Percentiles rank a stretch among this genome's conserved stretches.
These are phyloP conservation scores for Pangasius mekongensis DNA, from an alignment of 2,797 vertebrate species.

Conservation along the genomic window DNA sequence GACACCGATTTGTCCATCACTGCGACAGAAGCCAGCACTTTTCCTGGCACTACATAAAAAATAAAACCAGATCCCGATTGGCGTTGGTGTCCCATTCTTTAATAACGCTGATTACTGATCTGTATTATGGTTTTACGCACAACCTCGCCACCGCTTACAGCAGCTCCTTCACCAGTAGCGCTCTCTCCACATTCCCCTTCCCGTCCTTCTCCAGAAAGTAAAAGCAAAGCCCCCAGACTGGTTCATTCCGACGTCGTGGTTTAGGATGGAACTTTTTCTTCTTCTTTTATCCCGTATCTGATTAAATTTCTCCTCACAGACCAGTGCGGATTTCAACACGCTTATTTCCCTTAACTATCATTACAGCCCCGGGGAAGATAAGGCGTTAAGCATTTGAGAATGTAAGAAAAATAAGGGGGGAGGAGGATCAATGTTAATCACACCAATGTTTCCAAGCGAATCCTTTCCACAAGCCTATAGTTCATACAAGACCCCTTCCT, in stretches of 20 bases:
- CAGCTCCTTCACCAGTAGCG: constrained; percentile 25
- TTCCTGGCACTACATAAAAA: constrained; percentile 56
- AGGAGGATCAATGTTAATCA: neutral
- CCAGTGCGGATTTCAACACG: constrained; percentile 87
- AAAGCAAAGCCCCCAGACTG: neutral
- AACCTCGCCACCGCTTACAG: constrained; percentile 16
- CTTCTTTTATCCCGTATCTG: constrained; percentile 75
- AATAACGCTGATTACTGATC: neutral
- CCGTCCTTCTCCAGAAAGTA: constrained; percentile 31
- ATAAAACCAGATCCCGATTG: constrained; percentile 27
- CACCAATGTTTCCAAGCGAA: neutral
- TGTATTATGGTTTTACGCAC: constrained; percentile 25
- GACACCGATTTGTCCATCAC: constrained; percentile 56
- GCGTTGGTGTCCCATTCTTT: constrained; percentile 35
- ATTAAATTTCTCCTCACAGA: constrained; percentile 96
- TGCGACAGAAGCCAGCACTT: constrained; percentile 56
- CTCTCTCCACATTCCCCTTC: neutral
- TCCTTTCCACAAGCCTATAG: neutral
- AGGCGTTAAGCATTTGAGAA: constrained; percentile 9
- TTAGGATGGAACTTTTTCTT: constrained; percentile 70
- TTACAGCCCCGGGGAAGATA: constrained; percentile 52
- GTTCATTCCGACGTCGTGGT: constrained; percentile 52
- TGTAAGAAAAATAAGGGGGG: too few relatives aligned
- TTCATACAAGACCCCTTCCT: constrained; percentile 4
- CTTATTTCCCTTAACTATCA: constrained; percentile 62